Conservation (phyloP, 2,113 vertebrate species). For the Callipepla squamata region DNA sequence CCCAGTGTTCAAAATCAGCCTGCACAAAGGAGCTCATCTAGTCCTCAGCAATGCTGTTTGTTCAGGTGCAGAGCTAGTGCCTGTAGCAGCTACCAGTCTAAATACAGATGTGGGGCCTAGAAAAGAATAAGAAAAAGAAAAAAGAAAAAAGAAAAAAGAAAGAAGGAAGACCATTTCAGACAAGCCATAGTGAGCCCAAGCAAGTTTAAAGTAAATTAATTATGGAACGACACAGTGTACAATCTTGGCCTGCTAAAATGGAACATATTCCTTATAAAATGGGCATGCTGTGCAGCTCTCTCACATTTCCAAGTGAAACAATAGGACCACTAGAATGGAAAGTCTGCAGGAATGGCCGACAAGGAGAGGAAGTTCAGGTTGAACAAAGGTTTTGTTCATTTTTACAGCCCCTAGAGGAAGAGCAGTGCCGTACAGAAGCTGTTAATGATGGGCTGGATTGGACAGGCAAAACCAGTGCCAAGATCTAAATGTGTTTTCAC, state of each 20-base stretch:
- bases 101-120: neutral
- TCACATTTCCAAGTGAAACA: slow-evolving; percentile 68
- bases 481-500: slow-evolving; percentile 79
- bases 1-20: neutral
- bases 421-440: slow-evolving; percentile 79
- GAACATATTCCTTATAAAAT: slow-evolving; percentile 52
- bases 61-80: slow-evolving; percentile 53
- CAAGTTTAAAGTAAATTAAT: slow-evolving; percentile 68
- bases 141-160: neutral
- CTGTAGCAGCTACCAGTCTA: neutral
- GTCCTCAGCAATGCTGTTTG: slow-evolving; percentile 37
- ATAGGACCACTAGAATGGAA: slow-evolving; percentile 57
- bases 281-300: neutral
- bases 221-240: slow-evolving; percentile 71
- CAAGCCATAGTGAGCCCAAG: neutral
- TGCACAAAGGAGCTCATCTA: slow-evolving; percentile 28
- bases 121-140: neutral
- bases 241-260: slow-evolving; percentile 56
- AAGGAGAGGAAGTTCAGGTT: slow-evolving; percentile 77
- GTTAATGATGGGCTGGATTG: slow-evolving; percentile 80
- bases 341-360: slow-evolving; percentile 67
- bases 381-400: slow-evolving; percentile 78
- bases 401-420: slow-evolving; percentile 78
- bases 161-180: neutral
- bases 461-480: slow-evolving; percentile 69